Conservation (phyloP, 2,797 vertebrate genomes). For the Protonibea diacanthus region DNA sequence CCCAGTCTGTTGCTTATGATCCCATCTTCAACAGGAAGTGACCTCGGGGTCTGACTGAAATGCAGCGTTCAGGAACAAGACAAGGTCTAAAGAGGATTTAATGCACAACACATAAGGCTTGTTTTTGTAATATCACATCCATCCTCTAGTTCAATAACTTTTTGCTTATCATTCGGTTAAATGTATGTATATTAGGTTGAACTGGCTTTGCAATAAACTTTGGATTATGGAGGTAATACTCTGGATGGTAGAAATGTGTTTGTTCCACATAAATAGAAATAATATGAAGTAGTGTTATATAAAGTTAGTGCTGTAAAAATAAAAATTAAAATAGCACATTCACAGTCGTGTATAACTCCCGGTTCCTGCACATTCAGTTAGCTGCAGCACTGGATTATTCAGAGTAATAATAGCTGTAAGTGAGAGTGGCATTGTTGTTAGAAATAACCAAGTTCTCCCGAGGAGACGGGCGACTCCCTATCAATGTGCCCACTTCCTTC, state of each 20-base stretch:
- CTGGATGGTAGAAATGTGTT: background rate
- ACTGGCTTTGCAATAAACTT: background rate
- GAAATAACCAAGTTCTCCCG: conserved; percentile 44
- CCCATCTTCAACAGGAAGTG: conserved; percentile 53
- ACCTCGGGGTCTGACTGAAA: conserved; percentile 44
- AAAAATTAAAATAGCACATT: background rate
- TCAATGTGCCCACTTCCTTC: conserved; percentile 71
- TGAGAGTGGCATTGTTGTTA: conserved; percentile 43
- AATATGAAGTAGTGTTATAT: background rate
- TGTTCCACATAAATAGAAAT: background rate
- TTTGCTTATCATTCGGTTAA: background rate
- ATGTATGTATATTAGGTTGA: background rate
- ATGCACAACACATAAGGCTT: no score
- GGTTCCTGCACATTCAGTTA: background rate
- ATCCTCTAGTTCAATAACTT: background rate
- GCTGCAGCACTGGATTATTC: background rate
- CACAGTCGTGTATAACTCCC: background rate
- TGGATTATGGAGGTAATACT: background rate
- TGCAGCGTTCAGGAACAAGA: conserved; percentile 23
- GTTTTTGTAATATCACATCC: background rate
- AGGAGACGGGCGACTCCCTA: conserved; percentile 52
- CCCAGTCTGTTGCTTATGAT: conserved; percentile 34
- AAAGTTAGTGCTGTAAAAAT: background rate
- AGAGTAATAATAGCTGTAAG: background rate
- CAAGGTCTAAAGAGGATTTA: background rate